phyloP scores from a whole-genome alignment of 2,888 invertebrate genomes.

The Drosophila cognata region DNA sequence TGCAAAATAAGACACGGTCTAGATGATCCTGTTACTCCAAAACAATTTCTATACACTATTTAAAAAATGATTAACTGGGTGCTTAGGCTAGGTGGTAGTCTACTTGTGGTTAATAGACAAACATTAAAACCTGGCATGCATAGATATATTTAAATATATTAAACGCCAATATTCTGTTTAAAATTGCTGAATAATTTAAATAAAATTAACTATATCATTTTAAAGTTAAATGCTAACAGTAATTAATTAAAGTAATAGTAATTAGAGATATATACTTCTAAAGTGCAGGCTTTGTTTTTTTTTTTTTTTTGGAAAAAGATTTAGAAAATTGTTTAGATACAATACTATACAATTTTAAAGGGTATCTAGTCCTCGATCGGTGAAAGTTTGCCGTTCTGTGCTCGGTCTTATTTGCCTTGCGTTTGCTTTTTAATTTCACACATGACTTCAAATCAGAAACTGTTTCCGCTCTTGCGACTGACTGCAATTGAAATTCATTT shows the following conservation, averaged over 20 bases:
- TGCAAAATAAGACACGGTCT: neutral
- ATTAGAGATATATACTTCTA: too few species aligned
- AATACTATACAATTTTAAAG: neutral
- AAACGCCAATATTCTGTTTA: too few species aligned
- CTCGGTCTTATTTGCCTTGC: slow-evolving; percentile 29
- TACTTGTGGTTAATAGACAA: too few species aligned
- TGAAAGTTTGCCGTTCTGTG: too few species aligned
- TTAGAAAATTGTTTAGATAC: neutral
- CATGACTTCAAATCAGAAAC: slow-evolving; percentile 60
- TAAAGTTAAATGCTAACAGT: too few species aligned
- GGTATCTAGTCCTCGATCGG: slow-evolving; percentile 6
- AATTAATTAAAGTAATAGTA: too few species aligned
- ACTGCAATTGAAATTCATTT: slow-evolving; percentile 56
- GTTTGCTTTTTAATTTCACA: slow-evolving; percentile 71
- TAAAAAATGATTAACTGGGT: too few species aligned
- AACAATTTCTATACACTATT: neutral
- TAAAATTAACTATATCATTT: too few species aligned
- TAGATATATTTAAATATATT: too few species aligned
- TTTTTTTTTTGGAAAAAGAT: neutral
- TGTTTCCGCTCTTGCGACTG: slow-evolving; percentile 40
- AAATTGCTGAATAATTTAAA: too few species aligned
- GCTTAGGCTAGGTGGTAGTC: too few species aligned
- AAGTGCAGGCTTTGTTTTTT: neutral
- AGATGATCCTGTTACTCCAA: neutral
- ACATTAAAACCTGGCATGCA: too few species aligned